Evolutionary conservation across 37 sponge, comb jelly and placozoan genomes (phyloP).

Genomic region (Corticium candelabrum): DNA sequence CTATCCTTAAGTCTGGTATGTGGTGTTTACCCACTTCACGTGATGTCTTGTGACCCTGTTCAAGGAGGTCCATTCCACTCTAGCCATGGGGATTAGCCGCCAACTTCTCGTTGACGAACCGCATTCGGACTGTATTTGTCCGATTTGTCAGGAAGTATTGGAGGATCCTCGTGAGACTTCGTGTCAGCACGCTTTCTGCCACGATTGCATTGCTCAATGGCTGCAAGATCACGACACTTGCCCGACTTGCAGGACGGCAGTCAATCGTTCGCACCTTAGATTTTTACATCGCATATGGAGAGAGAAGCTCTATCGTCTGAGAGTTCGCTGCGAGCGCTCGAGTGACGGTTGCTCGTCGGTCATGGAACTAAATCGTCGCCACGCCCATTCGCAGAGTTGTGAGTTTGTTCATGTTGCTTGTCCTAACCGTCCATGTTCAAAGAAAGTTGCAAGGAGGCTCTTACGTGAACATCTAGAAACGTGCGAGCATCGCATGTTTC

Average conservation of each 20-base stretch:
- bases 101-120: slow-evolving; percentile 24
- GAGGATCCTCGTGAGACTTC: slow-evolving; percentile 39
- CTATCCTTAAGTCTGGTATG: too few relatives aligned
- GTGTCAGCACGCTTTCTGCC: slow-evolving; percentile 47
- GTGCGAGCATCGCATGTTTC: slow-evolving; percentile 17
- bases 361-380: slow-evolving; percentile 16
- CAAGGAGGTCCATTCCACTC: too few relatives aligned
- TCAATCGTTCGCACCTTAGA: slow-evolving; percentile 11
- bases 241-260: slow-evolving; percentile 26
- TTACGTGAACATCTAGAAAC: slow-evolving; percentile 16
- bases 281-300: slow-evolving; percentile 34
- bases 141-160: slow-evolving; percentile 34
- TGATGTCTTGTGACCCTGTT: too few relatives aligned
- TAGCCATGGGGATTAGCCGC: slow-evolving; percentile 35
- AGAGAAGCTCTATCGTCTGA: slow-evolving; percentile 15
- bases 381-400: slow-evolving; percentile 18
- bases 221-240: slow-evolving; percentile 27
- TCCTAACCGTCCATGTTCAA: slow-evolving; percentile 25
- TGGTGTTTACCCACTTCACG: too few relatives aligned
- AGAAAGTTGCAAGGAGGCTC: slow-evolving; percentile 7
- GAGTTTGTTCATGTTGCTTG: slow-evolving; percentile 19
- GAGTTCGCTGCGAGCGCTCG: slow-evolving; percentile 20
- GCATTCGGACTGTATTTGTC: slow-evolving; percentile 30
- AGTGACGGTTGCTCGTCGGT: slow-evolving; percentile 23
- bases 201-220: slow-evolving; percentile 30